These are phyloP conservation scores for Caenorhabditis latens DNA, from an alignment of 1,140 invertebrate species.

Conservation along the genomic window DNA sequence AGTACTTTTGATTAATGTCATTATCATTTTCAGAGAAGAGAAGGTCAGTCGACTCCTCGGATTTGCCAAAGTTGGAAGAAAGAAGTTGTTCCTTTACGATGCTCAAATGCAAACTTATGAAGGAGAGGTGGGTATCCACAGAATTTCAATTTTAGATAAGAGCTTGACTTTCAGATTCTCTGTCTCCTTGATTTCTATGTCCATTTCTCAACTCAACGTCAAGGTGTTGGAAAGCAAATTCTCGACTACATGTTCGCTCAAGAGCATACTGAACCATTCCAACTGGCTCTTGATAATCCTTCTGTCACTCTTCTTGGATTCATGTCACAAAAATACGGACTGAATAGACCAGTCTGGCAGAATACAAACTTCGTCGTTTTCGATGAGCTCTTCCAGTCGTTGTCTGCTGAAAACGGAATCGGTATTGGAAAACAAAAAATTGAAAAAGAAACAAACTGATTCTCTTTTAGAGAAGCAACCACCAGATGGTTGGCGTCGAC, in stretches of 20 bases:
- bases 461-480: conserved; percentile 63
- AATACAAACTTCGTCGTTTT: conserved; percentile 76
- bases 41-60: conserved; percentile 82
- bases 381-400: conserved; percentile 69
- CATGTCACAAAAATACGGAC: conserved; percentile 67
- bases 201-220: conserved; percentile 85
- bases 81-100: conserved; percentile 88
- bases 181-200: conserved; percentile 91
- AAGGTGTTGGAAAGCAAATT: conserved; percentile 84
- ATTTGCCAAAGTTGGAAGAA: conserved; percentile 87
- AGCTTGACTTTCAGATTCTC: conserved; percentile 74
- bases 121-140: conserved; percentile 60
- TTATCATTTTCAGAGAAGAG: conserved; percentile 66
- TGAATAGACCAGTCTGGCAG: conserved; percentile 72
- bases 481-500: conserved; percentile 73
- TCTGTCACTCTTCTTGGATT: conserved; percentile 73
- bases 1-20: not conserved
- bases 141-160: not conserved
- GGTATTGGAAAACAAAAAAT: conserved; percentile 38
- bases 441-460: not conserved
- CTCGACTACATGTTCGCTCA: conserved; percentile 86
- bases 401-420: conserved; percentile 57
- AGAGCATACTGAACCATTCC: conserved; percentile 65
- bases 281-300: conserved; percentile 73
- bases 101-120: conserved; percentile 69